Percentiles rank a stretch among this genome's conserved stretches.
Evolutionary conservation across 2,888 invertebrate species (phyloP).

Genomic region (Allacma fusca): DNA sequence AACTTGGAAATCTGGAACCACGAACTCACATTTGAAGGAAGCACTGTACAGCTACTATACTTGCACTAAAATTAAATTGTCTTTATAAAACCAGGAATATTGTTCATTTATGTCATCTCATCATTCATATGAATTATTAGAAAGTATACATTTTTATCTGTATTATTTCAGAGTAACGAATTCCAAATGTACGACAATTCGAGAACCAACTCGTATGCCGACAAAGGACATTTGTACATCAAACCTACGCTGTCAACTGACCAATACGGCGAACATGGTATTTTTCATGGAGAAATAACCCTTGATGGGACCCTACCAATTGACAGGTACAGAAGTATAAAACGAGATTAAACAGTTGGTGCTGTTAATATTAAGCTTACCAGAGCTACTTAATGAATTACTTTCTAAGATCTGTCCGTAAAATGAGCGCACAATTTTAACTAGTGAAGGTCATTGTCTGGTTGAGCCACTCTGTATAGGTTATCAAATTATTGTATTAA

Average conservation of each 20-base stretch:
- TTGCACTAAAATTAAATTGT: no score
- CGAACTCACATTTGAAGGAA: constrained; percentile 72
- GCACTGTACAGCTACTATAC: constrained; percentile 69
- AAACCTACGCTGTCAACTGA: constrained; percentile 63
- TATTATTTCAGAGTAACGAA: constrained; percentile 73
- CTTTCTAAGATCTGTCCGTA: no score
- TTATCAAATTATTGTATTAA: no score
- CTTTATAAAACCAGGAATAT: no score
- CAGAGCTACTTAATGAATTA: no score
- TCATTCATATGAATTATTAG: no score
- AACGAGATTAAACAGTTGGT: no score
- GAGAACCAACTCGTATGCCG: constrained; percentile 72
- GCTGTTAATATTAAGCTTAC: no score
- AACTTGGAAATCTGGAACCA: constrained; percentile 73
- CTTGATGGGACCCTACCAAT: constrained; percentile 67
- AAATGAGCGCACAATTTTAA: no score
- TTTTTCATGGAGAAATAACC: constrained; percentile 60
- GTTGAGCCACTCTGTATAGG: no score
- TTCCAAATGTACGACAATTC: constrained; percentile 77
- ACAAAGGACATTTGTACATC: constrained; percentile 69
- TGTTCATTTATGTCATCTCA: no score
- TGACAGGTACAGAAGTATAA: constrained; percentile 67
- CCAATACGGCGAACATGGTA: constrained; percentile 61
- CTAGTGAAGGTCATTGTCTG: no score
- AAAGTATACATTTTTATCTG: background rate